Conservation (phyloP, 2,888 invertebrate genomes). For the Bimastos eiseni region DNA sequence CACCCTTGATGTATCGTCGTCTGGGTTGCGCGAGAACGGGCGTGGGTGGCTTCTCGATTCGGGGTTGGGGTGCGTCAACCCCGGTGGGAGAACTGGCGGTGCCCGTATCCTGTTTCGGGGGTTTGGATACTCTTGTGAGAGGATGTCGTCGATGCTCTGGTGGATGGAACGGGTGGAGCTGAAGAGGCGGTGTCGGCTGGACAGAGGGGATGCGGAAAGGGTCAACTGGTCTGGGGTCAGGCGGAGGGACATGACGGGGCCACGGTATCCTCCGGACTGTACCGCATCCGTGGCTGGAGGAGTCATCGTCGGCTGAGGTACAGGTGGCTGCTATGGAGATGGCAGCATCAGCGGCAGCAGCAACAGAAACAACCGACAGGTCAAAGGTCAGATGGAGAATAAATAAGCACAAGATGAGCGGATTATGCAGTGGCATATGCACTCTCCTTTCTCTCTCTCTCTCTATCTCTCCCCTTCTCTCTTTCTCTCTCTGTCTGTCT, state of each 20-base stretch:
- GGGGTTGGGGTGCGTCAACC: background rate
- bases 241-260: background rate
- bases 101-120: background rate
- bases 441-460: background rate
- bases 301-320: background rate
- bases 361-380: background rate
- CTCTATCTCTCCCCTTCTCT: background rate
- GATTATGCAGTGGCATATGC: background rate
- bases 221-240: background rate
- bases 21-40: background rate
- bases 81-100: background rate
- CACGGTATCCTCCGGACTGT: background rate
- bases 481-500: background rate
- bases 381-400: background rate
- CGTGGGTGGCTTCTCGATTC: background rate
- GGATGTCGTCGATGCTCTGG: background rate
- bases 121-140: background rate
- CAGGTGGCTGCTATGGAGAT: background rate
- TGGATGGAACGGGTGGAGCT: background rate
- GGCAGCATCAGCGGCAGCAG: background rate
- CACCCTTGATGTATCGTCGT: background rate
- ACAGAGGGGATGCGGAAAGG: background rate
- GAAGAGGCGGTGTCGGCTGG: constrained; percentile 5
- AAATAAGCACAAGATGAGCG: background rate
- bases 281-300: background rate